A percentile compares a stretch with the other conserved stretches of the same genome.
Conservation (phyloP, 2,797 vertebrate species). For the Sciurus vulgaris region DNA sequence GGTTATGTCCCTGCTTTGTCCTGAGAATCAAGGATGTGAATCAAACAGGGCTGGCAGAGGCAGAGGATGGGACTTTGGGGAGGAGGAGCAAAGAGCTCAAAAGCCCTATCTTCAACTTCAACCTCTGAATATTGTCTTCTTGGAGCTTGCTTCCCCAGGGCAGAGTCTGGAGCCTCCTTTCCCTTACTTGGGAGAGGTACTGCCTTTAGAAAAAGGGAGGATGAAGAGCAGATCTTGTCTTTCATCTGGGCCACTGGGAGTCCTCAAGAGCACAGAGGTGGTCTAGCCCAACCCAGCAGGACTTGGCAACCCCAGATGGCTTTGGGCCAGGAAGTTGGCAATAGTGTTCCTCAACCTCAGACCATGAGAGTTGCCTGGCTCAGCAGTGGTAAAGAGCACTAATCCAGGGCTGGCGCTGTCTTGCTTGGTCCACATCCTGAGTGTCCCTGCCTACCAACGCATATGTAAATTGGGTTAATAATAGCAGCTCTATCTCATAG, state of each 20-base stretch:
- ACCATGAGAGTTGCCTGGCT: background rate
- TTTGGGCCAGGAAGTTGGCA: background rate
- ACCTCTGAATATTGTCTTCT: constrained; percentile 9
- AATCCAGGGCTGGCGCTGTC: background rate
- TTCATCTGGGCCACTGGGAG: background rate
- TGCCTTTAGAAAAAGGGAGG: background rate
- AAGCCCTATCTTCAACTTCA: background rate
- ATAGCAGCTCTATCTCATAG: constrained; percentile 5
- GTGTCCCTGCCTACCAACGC: background rate
- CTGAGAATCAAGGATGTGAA: background rate
- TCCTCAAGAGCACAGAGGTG: background rate
- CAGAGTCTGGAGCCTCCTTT: background rate
- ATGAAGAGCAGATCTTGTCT: background rate
- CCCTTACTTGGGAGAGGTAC: background rate
- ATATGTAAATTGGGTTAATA: background rate
- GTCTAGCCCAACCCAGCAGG: background rate
- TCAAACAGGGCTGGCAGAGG: background rate
- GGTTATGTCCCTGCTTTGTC: background rate
- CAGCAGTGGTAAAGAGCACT: background rate
- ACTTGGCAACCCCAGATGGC: background rate
- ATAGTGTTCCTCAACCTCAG: background rate
- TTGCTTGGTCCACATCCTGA: background rate
- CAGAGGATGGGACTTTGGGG: background rate
- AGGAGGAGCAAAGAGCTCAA: background rate
- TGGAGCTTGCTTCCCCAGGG: background rate